Conservation (phyloP, 30 jellyfish, hydroid and myxozoan genomes). For the Hydractinia echinata region DNA sequence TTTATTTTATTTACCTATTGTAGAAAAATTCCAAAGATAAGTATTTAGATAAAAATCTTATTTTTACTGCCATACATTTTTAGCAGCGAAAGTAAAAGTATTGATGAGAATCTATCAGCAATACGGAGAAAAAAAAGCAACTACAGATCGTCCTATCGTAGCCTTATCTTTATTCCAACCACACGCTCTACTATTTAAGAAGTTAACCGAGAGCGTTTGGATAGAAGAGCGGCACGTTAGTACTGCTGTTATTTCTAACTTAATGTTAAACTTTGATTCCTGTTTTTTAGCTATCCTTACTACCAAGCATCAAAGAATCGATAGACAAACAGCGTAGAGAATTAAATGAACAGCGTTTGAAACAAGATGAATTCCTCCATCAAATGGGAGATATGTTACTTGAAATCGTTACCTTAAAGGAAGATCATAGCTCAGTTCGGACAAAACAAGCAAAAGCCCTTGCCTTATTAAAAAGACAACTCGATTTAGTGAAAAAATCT, state of each 20-base stretch:
- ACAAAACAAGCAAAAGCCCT: conserved; percentile 81
- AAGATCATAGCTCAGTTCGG: conserved; percentile 75
- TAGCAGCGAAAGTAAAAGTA: too few species aligned
- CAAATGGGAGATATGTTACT: conserved; percentile 73
- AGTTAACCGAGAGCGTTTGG: too few species aligned
- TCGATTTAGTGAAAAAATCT: conserved; percentile 61
- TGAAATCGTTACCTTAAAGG: conserved; percentile 71
- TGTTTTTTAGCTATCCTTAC: conserved; percentile 38
- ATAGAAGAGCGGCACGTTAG: background rate
- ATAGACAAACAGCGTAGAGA: conserved; percentile 64
- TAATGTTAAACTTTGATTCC: conserved; percentile 26
- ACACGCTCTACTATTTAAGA: too few species aligned
- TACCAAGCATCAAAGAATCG: conserved; percentile 42
- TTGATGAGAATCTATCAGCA: too few species aligned
- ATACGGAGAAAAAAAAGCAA: too few species aligned
- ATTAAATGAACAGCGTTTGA: conserved; percentile 53
- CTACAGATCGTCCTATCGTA: too few species aligned
- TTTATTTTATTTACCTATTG: too few species aligned
- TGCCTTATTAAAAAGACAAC: conserved; percentile 63
- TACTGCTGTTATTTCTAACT: background rate
- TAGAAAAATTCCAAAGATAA: too few species aligned
- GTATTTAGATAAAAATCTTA: too few species aligned
- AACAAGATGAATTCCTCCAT: conserved; percentile 65
- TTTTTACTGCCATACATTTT: too few species aligned
- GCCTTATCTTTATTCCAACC: too few species aligned